Percentiles rank a stretch among this genome's conserved stretches.
phyloP scores from a whole-genome alignment of 1,140 invertebrate species.

The Polypedilum vanderplanki region DNA sequence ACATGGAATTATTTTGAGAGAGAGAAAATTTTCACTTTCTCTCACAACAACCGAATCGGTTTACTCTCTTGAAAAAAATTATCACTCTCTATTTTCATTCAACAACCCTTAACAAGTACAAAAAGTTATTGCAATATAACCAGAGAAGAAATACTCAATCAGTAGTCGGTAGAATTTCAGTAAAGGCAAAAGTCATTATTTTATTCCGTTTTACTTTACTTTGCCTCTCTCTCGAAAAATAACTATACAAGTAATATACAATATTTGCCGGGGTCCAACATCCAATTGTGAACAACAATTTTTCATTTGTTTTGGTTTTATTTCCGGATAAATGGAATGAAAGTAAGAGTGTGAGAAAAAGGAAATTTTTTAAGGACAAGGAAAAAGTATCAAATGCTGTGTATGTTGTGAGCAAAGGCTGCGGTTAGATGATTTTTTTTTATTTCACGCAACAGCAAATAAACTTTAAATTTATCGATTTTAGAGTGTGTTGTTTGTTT shows the following conservation, averaged over 20 bases:
- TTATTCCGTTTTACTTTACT: background rate
- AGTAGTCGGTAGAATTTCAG: slow-evolving; percentile 17
- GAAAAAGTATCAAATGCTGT: slow-evolving; percentile 17
- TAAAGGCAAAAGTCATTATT: slow-evolving; percentile 14
- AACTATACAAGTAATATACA: background rate
- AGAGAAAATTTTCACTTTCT: background rate
- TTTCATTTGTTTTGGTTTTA: slow-evolving; percentile 28
- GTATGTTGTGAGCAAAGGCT: background rate
- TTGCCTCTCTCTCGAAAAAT: background rate
- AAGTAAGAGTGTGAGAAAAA: too few species aligned
- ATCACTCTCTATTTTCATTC: background rate
- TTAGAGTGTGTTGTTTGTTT: background rate
- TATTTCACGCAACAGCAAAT: background rate
- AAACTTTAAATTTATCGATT: slow-evolving; percentile 10
- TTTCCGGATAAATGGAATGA: background rate
- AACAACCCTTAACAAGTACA: background rate
- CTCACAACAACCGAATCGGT: background rate
- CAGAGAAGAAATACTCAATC: background rate
- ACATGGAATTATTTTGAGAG: background rate
- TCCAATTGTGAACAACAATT: slow-evolving; percentile 21
- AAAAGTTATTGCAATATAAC: background rate
- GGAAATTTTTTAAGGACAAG: background rate
- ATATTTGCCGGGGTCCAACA: background rate
- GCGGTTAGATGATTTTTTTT: background rate
- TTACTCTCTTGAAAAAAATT: background rate